Base-by-base conservation (phyloP, 2,113 vertebrate genomes). In the Coregonus clupeaformis region DNA sequence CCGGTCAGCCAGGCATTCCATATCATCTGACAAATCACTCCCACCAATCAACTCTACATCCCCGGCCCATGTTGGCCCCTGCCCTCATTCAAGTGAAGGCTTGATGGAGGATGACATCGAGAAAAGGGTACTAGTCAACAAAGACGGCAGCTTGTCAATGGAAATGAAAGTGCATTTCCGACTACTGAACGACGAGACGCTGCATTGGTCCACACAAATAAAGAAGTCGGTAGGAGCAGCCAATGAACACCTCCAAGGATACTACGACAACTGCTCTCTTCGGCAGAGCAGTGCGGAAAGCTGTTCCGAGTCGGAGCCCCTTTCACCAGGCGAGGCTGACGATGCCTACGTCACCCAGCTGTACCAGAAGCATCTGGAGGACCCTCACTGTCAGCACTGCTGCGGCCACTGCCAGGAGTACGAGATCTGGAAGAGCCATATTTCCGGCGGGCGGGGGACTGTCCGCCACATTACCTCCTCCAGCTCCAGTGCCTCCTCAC, bases 81-180 rank as follows among this genome's bases (percentile, higher is more conserved):
- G 80, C 66, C 85, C 86, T 0, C 87, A 83, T 20, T 32, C 76
- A 29, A 87, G 81, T 14, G 80, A 93, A 42, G 88, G 85, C 30
- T 67, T 93, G 62, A 89, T 91, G 66, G 91, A 94, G 0, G 96
- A 98, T 0, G 93, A 96, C 73, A 91, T 98, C 1, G 94, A 98
- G 84, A 98, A 98, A 84, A 76, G 86, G 0, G 94, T 98, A 2
- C 87, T 86, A 0, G 71, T 97, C 69, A 97, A 98, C 63, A 93
- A 97, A 84, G 97, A 98, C 0, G 97, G 97, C 49, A 98, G 96
- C 83, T 84, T 98, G 70, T 96, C 97, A 0, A 95, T 98, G 76
- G 95, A 98, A 88, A 98, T 99, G 97, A 98, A 95, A 84, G 95
- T 98, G 5, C 94, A 95, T 24, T 95, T 98, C 85, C 94, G 92